Percentiles rank a stretch among this genome's conserved stretches.
Conservation (phyloP, 2,888 invertebrate species). For the Venustoraphidia nigricollis region DNA sequence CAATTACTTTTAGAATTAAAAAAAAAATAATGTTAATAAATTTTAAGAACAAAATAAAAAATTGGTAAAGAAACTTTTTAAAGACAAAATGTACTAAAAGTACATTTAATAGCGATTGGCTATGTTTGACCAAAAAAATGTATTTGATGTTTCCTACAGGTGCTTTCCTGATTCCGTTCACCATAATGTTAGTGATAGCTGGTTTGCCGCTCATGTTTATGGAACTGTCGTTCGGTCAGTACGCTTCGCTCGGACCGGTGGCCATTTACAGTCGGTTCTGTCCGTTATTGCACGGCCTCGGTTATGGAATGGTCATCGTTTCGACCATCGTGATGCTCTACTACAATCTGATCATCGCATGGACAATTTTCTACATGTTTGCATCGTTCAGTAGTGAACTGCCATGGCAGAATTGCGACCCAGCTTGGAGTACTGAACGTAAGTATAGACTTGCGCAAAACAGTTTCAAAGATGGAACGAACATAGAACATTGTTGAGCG, state of each 20-base stretch:
- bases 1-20: too few relatives aligned
- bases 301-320: slow-evolving; percentile 63
- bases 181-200: slow-evolving; percentile 63
- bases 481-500: too few relatives aligned
- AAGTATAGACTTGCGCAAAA: slow-evolving; percentile 17
- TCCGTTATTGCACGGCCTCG: slow-evolving; percentile 57
- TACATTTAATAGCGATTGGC: too few relatives aligned
- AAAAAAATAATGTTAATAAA: too few relatives aligned
- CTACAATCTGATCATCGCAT: slow-evolving; percentile 61
- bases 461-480: too few relatives aligned
- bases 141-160: slow-evolving; percentile 30
- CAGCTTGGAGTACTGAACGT: slow-evolving; percentile 52
- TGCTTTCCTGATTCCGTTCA: slow-evolving; percentile 72
- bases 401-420: slow-evolving; percentile 58
- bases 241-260: slow-evolving; percentile 61
- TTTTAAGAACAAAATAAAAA: too few relatives aligned
- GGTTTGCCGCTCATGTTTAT: slow-evolving; percentile 72
- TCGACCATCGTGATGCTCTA: slow-evolving; percentile 61
- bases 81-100: too few relatives aligned
- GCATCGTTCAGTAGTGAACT: slow-evolving; percentile 46
- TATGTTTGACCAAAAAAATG: not conserved
- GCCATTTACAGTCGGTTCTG: slow-evolving; percentile 69
- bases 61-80: too few relatives aligned
- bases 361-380: slow-evolving; percentile 65
- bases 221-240: slow-evolving; percentile 76